phyloP scores from a whole-genome alignment of 2,113 vertebrate genomes.

The Anas platyrhynchos region DNA sequence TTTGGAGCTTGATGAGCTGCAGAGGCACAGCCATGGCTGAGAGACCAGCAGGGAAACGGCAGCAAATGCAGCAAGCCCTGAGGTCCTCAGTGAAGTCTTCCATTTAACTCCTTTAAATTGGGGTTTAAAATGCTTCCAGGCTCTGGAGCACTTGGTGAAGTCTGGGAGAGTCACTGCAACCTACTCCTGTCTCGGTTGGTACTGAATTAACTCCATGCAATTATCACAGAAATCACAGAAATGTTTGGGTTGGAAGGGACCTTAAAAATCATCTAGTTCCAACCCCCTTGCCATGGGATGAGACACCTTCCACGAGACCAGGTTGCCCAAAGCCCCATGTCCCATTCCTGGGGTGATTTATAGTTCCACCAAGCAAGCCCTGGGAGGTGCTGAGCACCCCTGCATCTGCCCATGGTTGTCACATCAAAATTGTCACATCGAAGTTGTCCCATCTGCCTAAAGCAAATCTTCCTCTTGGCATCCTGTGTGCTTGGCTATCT shows the following conservation, averaged over 20 bases:
- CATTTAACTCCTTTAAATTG: not conserved
- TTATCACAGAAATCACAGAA: not conserved
- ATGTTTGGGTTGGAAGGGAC: not conserved
- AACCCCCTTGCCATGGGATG: too few species aligned
- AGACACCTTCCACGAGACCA: too few species aligned
- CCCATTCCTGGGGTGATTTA: not conserved
- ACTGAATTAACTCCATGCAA: not conserved
- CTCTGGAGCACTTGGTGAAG: not conserved
- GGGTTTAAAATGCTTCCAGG: not conserved
- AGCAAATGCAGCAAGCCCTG: not conserved
- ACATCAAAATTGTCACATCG: not conserved
- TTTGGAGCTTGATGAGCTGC: not conserved
- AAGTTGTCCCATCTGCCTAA: not conserved
- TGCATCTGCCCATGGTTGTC: not conserved
- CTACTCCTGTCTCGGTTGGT: rapidly evolving
- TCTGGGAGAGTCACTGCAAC: not conserved
- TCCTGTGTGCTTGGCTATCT: not conserved
- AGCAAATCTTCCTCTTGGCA: not conserved
- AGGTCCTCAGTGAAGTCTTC: not conserved
- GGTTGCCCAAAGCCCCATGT: not conserved
- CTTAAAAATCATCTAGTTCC: too few species aligned
- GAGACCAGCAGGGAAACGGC: not conserved
- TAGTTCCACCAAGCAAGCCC: not conserved
- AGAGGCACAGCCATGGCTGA: not conserved
- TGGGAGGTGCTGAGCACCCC: not conserved